Evolutionary conservation across 1,140 invertebrate species (phyloP), one percentile per base, ranked within the genome.

Genomic region (Tachypleus tridentatus): DNA sequence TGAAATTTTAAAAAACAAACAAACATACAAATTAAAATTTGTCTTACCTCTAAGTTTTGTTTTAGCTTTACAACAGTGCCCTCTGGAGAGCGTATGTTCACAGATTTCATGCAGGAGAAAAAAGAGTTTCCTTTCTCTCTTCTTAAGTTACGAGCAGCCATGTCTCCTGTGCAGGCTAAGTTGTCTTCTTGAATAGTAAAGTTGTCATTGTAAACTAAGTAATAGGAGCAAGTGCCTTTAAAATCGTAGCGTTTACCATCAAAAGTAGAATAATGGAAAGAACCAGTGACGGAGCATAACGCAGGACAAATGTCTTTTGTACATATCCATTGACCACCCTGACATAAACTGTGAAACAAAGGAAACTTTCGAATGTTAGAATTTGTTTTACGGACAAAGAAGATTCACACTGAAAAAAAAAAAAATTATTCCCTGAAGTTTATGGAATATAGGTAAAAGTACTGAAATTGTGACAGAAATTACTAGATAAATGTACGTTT

Each of bases 191-290:
- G 86, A 48, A 94, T 80, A 2, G 83, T 84, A 69, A 87, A 82
- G 69, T 86, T 83, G 0, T 29, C 29, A 29, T 29, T 29, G 29
- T 29, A 29, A 29, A 29, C 29, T 29, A 29, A 29, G 29, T 29
- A 29, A 78, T 94, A 95, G 0, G 85, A 84, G 76, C 91, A 94
- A 67, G 86, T 85, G 9, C 91, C 91, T 87, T 91, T 92, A 74
- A 93, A 93, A 75, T 92, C 85, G 74, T 83, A 94, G 7, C 81
- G 80, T 64, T 83, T 84, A 0, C 90, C 90, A 76, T 94, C 91
- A 74, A 94, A 95, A 0, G 90, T 95, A 48, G 82, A 82, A 76
- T 93, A 95, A 77, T 94, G 91, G 4, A 91, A 89, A 79, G 93
- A 90, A 0, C 91, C 91, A 49, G 90, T 80, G 0, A 87, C 85